These are phyloP conservation scores for Tribolium madens DNA, from an alignment of 1,140 invertebrate genomes.

Conservation along the genomic window DNA sequence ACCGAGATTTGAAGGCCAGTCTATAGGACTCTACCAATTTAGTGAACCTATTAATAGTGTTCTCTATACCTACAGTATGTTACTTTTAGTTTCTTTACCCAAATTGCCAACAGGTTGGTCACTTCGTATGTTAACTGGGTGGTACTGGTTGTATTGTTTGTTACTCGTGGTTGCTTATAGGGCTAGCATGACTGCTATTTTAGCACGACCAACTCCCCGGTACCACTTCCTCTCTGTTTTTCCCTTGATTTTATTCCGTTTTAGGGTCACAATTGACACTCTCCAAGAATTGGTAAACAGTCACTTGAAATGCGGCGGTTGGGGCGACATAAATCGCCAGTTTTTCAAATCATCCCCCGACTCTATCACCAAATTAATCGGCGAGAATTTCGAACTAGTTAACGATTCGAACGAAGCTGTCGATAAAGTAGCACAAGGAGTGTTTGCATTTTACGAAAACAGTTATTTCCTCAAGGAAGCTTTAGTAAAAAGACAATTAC, in stretches of 20 bases:
- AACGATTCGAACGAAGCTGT: conserved; percentile 71
- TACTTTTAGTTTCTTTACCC: conserved; percentile 81
- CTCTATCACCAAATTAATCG: conserved; percentile 73
- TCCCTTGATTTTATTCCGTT: conserved; percentile 24
- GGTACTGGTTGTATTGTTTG: conserved; percentile 88
- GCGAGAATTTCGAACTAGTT: conserved; percentile 74
- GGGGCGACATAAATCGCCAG: conserved; percentile 75
- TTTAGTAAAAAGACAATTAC: conserved; percentile 70
- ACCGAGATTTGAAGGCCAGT: conserved; percentile 57
- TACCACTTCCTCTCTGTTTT: conserved; percentile 58
- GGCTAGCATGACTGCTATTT: conserved; percentile 85
- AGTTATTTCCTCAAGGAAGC: conserved; percentile 77
- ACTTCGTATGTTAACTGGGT: conserved; percentile 81
- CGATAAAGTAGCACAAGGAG: conserved; percentile 74
- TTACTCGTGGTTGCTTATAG: conserved; percentile 81
- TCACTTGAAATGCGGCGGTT: conserved; percentile 75
- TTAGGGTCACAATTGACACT: conserved; percentile 81
- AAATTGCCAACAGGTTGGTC: conserved; percentile 82
- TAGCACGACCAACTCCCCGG: conserved; percentile 80
- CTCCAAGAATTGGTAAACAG: conserved; percentile 75
- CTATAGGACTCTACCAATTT: conserved; percentile 76
- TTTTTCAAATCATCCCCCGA: conserved; percentile 79
- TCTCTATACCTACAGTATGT: conserved; percentile 83
- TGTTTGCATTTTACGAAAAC: conserved; percentile 85
- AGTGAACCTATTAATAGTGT: conserved; percentile 77